These are phyloP conservation scores for Synergus itoensis DNA, from an alignment of 2,888 invertebrate genomes.

Conservation along the genomic window DNA sequence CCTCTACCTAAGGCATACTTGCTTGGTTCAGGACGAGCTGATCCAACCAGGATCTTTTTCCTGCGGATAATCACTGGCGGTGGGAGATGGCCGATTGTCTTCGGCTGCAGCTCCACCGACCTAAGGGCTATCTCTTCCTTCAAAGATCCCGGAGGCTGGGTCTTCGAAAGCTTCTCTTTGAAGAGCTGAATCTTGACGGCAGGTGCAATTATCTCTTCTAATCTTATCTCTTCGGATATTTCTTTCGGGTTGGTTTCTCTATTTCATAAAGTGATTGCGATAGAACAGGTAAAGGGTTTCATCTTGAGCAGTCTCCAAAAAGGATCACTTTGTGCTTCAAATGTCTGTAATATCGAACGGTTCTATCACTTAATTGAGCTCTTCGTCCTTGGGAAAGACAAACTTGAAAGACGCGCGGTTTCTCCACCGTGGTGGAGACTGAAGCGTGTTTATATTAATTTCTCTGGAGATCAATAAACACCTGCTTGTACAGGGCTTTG, in stretches of 20 bases:
- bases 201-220: not conserved
- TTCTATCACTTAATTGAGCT: constrained; percentile 14
- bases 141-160: constrained; percentile 66
- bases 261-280: not conserved
- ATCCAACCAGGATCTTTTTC: constrained; percentile 64
- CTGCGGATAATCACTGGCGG: constrained; percentile 74
- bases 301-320: not conserved
- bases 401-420: not conserved
- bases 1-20: constrained; percentile 45
- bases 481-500: constrained; percentile 10
- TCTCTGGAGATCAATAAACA: not conserved
- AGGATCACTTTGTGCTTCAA: not conserved
- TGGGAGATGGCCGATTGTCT: constrained; percentile 65
- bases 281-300: not conserved
- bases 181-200: constrained; percentile 72
- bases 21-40: constrained; percentile 18
- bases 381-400: not conserved
- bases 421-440: not conserved
- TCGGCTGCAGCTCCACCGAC: constrained; percentile 58
- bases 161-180: constrained; percentile 68
- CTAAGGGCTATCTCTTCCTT: constrained; percentile 66
- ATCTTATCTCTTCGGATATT: no score
- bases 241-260: no score
- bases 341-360: constrained; percentile 9
- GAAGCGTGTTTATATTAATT: not conserved